A percentile compares a stretch with the other conserved stretches of the same genome.
phyloP scores from a whole-genome alignment of 1,140 invertebrate species.

The Drosophila suzukii region DNA sequence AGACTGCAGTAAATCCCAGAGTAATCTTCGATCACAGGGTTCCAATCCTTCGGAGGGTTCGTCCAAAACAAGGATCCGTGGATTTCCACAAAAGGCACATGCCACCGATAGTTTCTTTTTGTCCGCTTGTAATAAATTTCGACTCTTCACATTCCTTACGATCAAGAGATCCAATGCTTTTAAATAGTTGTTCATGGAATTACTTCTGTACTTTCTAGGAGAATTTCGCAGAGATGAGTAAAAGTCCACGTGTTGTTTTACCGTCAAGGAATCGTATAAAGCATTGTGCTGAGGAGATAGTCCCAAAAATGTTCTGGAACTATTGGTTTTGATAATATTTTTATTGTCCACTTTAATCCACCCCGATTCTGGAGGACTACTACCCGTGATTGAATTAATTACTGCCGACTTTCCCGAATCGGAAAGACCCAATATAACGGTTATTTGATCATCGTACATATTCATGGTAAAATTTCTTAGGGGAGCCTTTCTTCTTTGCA shows the following conservation, averaged over 20 bases:
- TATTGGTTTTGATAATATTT: background rate
- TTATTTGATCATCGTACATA: slow-evolving; percentile 1
- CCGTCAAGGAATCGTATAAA: background rate
- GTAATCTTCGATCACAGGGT: background rate
- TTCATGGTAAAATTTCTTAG: background rate
- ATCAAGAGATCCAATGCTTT: background rate
- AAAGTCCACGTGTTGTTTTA: background rate
- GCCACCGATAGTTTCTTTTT: background rate
- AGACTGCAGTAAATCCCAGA: background rate
- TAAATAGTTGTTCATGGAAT: background rate
- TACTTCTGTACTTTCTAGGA: background rate
- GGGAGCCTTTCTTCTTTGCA: background rate
- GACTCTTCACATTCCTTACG: background rate
- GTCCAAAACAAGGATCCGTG: background rate
- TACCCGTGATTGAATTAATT: background rate
- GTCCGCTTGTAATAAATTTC: background rate
- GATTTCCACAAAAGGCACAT: background rate
- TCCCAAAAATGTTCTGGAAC: background rate
- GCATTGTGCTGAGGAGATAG: background rate
- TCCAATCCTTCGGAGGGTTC: background rate
- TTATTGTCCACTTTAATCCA: background rate
- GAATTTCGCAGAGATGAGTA: background rate
- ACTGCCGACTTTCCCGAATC: background rate
- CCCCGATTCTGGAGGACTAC: background rate
- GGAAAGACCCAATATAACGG: background rate